Percentiles rank a stretch among this genome's conserved stretches.
These are phyloP conservation scores for Caenorhabditis elegans DNA, from an alignment of 1,140 invertebrate genomes.

Conservation along the genomic window WBcel235 BX284602.5:6059001-6059500, in stretches of 20 bases:
- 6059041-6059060: slow-evolving; percentile 90
- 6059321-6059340: slow-evolving; percentile 53
- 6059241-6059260: slow-evolving; percentile 34
- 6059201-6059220: background rate
- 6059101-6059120: slow-evolving; percentile 67
- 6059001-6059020: slow-evolving; percentile 62
- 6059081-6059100: slow-evolving; percentile 79
- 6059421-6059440: too few relatives aligned
- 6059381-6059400: too few relatives aligned
- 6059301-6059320: slow-evolving; percentile 78
- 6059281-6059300: slow-evolving; percentile 90
- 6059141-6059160: background rate
- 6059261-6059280: slow-evolving; percentile 71
- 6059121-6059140: slow-evolving; percentile 41
- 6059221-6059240: background rate
- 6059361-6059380: too few relatives aligned
- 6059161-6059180: background rate
- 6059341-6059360: too few relatives aligned
- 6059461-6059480: too few relatives aligned
- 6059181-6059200: background rate
- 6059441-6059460: too few relatives aligned
- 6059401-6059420: too few relatives aligned
- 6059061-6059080: slow-evolving; percentile 93
- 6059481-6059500: too few relatives aligned
- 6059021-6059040: slow-evolving; percentile 72